phyloP scores from a whole-genome alignment of 2,888 invertebrate species.

The Podabrus alpinus region DNA sequence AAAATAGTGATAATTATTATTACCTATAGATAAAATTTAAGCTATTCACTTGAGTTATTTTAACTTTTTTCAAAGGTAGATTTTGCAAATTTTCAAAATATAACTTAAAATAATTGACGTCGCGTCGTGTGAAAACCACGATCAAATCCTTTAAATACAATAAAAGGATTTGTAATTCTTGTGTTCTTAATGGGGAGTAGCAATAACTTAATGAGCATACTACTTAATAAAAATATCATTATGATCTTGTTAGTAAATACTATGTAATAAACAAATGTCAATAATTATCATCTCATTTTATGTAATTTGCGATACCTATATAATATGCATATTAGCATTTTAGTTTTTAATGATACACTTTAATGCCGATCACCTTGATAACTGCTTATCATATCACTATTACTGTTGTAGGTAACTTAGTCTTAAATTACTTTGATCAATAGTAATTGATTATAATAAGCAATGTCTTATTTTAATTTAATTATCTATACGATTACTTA shows the following conservation, averaged over 20 bases:
- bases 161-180: neutral
- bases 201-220: no score
- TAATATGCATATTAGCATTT: conserved; percentile 34
- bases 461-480: neutral
- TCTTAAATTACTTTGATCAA: neutral
- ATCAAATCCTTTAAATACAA: neutral
- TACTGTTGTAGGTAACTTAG: neutral
- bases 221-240: neutral
- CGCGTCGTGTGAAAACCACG: neutral
- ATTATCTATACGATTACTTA: neutral
- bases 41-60: neutral
- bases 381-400: neutral
- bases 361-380: neutral
- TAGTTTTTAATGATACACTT: conserved; percentile 13
- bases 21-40: neutral
- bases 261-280: neutral
- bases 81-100: neutral
- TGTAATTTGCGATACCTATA: neutral
- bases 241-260: neutral
- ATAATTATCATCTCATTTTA: neutral
- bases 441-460: neutral
- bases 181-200: neutral
- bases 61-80: neutral
- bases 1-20: neutral
- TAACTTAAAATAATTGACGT: neutral